phyloP scores from a whole-genome alignment of 2,888 invertebrate genomes.

The Spialia ferax region DNA sequence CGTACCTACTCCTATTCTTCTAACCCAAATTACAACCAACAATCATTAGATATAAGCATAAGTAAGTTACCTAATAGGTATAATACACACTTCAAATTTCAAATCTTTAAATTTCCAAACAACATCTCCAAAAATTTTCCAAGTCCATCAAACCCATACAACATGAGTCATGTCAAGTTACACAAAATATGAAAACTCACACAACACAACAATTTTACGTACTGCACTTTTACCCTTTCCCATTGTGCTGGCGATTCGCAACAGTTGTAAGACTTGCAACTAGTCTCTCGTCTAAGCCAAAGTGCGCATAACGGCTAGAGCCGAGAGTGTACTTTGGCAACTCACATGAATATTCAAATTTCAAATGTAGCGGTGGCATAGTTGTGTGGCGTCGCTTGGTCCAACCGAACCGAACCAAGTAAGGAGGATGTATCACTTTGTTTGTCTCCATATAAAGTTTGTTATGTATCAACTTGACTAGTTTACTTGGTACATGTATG shows the following conservation, averaged over 20 bases:
- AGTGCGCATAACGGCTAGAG: not conserved
- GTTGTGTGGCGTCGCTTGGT: not conserved
- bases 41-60: too few species aligned
- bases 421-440: conserved; percentile 7
- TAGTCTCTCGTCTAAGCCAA: not conserved
- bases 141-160: not conserved
- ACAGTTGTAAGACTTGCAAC: not conserved
- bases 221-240: too few species aligned
- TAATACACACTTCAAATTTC: too few species aligned
- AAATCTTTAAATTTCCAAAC: too few species aligned
- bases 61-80: too few species aligned
- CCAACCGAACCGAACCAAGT: too few species aligned
- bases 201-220: not conserved
- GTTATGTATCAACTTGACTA: not conserved
- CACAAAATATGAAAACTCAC: not conserved
- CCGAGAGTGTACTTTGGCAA: conserved; percentile 3
- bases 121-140: not conserved
- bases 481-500: not conserved
- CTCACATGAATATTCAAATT: conserved; percentile 32
- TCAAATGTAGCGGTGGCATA: conserved; percentile 11
- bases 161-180: too few species aligned
- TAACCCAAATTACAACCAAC: too few species aligned
- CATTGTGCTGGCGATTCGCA: not conserved
- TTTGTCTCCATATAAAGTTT: not conserved
- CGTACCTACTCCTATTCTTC: too few species aligned